phyloP scores from a whole-genome alignment of 2,797 vertebrate genomes.

The Linurgus olivaceus region DNA sequence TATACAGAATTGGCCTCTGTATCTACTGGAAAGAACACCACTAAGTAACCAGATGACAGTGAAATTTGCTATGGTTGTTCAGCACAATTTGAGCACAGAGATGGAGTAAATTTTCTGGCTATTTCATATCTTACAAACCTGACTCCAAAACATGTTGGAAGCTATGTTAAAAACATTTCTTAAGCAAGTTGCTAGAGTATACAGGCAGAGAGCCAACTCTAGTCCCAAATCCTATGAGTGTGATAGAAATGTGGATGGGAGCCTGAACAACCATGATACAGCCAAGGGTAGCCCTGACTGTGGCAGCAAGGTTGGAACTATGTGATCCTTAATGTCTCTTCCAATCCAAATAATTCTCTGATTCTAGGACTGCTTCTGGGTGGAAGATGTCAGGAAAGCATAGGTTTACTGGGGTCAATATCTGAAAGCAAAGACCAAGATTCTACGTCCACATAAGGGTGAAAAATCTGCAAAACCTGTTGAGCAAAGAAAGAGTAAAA shows the following conservation, averaged over 20 bases:
- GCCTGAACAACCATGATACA: background rate
- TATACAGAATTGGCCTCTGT: background rate
- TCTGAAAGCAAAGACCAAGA: background rate
- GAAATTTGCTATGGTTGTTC: background rate
- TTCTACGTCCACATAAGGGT: background rate
- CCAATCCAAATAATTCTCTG: background rate
- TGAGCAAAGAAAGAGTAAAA: background rate
- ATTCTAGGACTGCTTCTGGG: background rate
- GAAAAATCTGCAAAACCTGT: background rate
- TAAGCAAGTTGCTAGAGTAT: background rate
- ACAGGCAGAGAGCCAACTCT: background rate
- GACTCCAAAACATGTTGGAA: background rate
- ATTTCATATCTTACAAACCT: background rate
- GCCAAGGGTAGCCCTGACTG: background rate
- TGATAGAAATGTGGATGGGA: background rate
- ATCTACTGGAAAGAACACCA: background rate
- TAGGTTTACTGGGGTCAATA: accelerated
- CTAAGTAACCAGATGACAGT: background rate
- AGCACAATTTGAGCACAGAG: background rate
- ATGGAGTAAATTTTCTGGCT: background rate
- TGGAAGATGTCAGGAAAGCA: background rate
- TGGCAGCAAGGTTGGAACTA: background rate
- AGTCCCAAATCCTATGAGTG: background rate
- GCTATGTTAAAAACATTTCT: background rate
- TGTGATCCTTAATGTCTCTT: background rate